Evolutionary conservation across 2,797 vertebrate species (phyloP), one percentile per base, ranked within the genome.

Genomic region (Acrossocheilus wenchowensis): DNA sequence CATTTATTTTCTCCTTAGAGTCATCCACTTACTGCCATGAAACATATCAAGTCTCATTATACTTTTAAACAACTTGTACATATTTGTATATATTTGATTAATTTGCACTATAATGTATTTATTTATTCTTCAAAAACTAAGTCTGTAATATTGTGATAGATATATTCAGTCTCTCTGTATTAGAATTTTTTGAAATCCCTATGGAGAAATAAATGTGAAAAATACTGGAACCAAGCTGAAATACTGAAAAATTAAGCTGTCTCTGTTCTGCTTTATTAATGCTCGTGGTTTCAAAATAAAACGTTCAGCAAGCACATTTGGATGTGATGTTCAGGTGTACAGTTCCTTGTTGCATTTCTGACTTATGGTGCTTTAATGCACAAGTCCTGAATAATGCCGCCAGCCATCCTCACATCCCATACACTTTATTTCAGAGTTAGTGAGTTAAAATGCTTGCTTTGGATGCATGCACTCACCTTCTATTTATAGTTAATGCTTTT

Each of bases 401-500:
- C 73, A 45, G 71, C 1, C 14, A 78, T 39, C 26, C 30, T 30
- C 39, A 86, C 45, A 62, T 68, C 50, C 72, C 45, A 62, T 79
- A 43, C 52, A 77, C 74, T 73, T 71, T 54, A 79, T 80, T 75
- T 81, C 26, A 10, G 50, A 81, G 60, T 23, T n/a, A 57, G 34
- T 57, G 2, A 5, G 52, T 78, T 41, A 78, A 62, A 79, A 62
- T 43, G 23, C 2, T 78, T 2, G 23, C 57, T 72, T 45, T 3
- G 82, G 41, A 87, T 52, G 45, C 78, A 79, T 86, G 48, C 45
- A 78, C 50, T 84, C 60, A 39, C 52, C 34, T 54, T 48, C 77
- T 84, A 81, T 87, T 86, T 83, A 87, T 86, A 89, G 52, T 68
- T 77, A 72, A 77, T 71, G 54, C 69, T 85, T 69, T 54, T 87